Percentiles rank a stretch among this genome's conserved stretches.
Conservation (phyloP, 2,113 vertebrate species). For the Gavia stellata region DNA sequence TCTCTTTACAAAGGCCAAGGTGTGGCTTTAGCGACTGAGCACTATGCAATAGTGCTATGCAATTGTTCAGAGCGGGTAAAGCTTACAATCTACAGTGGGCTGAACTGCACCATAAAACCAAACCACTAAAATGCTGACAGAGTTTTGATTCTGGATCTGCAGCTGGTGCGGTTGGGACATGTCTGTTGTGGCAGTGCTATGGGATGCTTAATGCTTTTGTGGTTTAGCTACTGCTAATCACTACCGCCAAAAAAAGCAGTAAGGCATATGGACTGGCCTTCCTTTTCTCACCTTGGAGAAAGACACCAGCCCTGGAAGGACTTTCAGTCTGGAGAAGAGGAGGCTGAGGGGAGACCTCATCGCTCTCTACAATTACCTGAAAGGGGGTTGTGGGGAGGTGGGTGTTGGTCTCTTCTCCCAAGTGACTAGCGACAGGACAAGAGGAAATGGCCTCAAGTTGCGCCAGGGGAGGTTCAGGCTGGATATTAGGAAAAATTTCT, state of each 20-base stretch:
- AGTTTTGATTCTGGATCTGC: background rate
- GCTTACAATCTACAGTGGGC: background rate
- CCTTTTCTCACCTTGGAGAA: background rate
- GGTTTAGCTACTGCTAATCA: background rate
- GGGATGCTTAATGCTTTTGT: background rate
- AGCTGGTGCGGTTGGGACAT: accelerated
- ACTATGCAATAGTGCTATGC: background rate
- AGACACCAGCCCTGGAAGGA: background rate
- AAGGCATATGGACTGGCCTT: background rate
- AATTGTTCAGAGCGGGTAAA: background rate
- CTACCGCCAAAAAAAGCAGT: background rate
- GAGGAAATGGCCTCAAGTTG: too few species aligned
- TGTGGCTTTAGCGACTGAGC: background rate
- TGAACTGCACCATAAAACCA: background rate
- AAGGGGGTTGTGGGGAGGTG: too few species aligned
- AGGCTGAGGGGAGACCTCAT: too few species aligned
- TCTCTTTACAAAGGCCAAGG: background rate
- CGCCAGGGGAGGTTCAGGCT: too few species aligned
- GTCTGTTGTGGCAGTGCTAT: background rate
- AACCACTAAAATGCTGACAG: background rate
- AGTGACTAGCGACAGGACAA: too few species aligned
- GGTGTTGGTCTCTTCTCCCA: too few species aligned
- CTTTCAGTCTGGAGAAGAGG: too few species aligned
- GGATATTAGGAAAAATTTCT: too few species aligned
- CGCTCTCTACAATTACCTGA: too few species aligned